Conservation (phyloP, 2,797 vertebrate genomes). For the Halcyon chelicuti region DNA sequence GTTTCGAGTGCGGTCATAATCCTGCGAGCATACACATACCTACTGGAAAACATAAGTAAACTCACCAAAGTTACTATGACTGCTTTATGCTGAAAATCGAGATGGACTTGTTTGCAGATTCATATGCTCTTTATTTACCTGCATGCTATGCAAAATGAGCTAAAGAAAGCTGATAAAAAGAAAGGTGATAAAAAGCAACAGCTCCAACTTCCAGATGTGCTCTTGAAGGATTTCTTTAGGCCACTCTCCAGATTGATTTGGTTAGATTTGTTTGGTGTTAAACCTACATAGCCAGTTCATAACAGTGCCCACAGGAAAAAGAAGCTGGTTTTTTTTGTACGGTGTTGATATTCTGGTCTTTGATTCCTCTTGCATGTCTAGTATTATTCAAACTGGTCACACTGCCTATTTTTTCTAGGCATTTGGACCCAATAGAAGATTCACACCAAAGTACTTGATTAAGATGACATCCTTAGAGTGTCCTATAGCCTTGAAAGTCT, state of each 20-base stretch:
- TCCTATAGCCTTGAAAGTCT: neutral
- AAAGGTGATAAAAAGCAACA: neutral
- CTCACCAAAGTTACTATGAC: neutral
- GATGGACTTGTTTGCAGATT: neutral
- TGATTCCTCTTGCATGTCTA: neutral
- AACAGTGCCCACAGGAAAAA: neutral
- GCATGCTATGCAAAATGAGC: neutral
- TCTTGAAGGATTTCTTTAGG: neutral
- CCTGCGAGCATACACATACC: neutral
- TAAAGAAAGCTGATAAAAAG: neutral
- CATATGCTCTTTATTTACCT: neutral
- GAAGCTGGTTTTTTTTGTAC: neutral
- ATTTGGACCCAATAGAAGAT: neutral
- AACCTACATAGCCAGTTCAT: neutral
- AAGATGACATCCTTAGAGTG: neutral
- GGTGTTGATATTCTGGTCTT: neutral
- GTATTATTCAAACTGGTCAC: neutral
- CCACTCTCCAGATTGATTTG: neutral
- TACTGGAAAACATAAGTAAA: neutral
- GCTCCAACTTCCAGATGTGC: neutral
- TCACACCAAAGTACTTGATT: neutral
- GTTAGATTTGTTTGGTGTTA: neutral
- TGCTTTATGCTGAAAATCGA: neutral
- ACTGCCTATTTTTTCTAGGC: neutral
- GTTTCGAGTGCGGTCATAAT: neutral